Evolutionary conservation across 2,797 vertebrate species (phyloP).

Genomic region (Choloepus didactylus): DNA sequence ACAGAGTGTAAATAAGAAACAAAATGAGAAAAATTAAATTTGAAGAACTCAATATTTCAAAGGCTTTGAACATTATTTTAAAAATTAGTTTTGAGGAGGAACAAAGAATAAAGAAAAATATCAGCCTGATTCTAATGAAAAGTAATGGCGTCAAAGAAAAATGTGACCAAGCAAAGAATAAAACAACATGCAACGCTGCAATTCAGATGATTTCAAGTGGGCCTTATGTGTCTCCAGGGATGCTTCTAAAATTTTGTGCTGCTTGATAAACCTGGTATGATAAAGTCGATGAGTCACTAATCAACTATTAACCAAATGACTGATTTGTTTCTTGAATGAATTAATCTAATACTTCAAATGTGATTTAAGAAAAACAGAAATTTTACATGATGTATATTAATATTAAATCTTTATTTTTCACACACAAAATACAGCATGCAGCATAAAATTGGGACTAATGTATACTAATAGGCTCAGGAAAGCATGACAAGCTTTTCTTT

Average conservation of each 20-base stretch:
- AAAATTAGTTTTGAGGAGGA: constrained; percentile 69
- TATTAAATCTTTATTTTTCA: background rate
- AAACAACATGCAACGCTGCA: background rate
- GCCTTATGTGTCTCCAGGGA: background rate
- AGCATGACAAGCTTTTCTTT: background rate
- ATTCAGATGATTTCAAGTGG: background rate
- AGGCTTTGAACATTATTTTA: constrained; percentile 70
- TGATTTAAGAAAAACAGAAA: constrained; percentile 20
- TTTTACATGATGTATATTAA: background rate
- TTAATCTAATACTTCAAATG: constrained; percentile 31
- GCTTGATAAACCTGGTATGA: background rate
- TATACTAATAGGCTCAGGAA: background rate
- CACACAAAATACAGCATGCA: background rate
- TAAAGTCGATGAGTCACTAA: background rate
- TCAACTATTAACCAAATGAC: constrained; percentile 7
- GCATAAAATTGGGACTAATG: background rate
- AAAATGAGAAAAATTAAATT: constrained; percentile 84
- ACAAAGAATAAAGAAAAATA: constrained; percentile 57
- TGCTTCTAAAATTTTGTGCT: constrained; percentile 2
- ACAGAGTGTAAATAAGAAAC: constrained; percentile 84
- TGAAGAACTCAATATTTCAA: constrained; percentile 79
- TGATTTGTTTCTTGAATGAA: background rate
- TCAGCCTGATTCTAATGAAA: constrained; percentile 32
- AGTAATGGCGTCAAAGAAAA: background rate
- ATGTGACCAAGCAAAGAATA: background rate